Evolutionary conservation across 2,888 invertebrate genomes (phyloP), one percentile per base, ranked within the genome.

Genomic region (Caenorhabditis japonica): DNA sequence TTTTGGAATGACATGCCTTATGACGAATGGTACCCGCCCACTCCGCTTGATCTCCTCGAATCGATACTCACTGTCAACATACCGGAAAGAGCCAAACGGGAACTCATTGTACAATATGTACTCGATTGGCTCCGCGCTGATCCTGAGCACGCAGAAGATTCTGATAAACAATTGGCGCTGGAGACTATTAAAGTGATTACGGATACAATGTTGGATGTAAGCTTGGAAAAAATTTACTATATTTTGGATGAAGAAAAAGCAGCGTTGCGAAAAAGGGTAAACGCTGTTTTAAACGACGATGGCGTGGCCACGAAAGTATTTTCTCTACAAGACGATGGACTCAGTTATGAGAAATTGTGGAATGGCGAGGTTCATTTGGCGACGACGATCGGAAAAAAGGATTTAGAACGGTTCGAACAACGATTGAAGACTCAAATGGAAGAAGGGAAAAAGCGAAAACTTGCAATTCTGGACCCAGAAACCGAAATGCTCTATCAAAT

Each of bases 21-120:
- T 17, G 53, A 64, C 34, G 46, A 72, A 33, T 72, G 72, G 72
- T 72, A 64, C 43, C 72, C 72, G 15, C 72, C 72, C 4, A 58
- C 52, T 5, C 64, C 72, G 1, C 13, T 61, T 3, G 70, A 66
- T 55, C 49, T 72, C 21, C 52, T 72, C 10, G 72, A 72, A 41
- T 36, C 59, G 1, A 25, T 64, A 17, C 49, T 72, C 8, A 60
- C 59, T 27, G 19, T 59, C 21, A 60, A 60, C 4, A 53, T 72
- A 4, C 17, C 72, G 38, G 64, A 66, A 38, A 23, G 59, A 43
- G 13, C 47, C 4, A 72, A 72, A 51, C 39, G 72, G 17, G 72
- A 72, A n/a, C n/a, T 72, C 3, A 30, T 72, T 4, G 47, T 66
- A 23, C 64, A 72, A 21, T 72, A 60, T 34, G 30, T 60, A 17